Conservation (phyloP, 2,113 vertebrate genomes). For the Ariopsis seemanni region DNA sequence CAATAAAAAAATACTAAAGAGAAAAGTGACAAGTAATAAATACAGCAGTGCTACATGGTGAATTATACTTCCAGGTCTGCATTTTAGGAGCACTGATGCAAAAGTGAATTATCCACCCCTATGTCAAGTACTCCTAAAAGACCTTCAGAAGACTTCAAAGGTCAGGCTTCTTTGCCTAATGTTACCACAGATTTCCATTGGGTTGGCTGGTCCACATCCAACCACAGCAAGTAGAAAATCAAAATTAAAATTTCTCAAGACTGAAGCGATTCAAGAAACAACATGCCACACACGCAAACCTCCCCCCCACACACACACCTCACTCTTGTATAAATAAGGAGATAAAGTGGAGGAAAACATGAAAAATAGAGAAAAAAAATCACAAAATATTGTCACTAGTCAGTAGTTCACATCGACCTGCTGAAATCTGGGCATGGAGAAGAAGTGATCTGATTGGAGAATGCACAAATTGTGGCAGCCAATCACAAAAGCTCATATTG, state of each 20-base stretch:
- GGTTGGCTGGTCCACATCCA: slow-evolving; percentile 58
- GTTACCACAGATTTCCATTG: slow-evolving; percentile 49
- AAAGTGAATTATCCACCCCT: slow-evolving; percentile 72
- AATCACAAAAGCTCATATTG: slow-evolving; percentile 97
- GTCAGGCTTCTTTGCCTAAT: slow-evolving; percentile 50
- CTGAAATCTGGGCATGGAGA: slow-evolving; percentile 51
- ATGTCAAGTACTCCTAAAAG: slow-evolving; percentile 46
- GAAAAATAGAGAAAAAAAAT: slow-evolving; percentile 7
- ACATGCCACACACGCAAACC: slow-evolving; percentile 11
- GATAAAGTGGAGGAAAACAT: slow-evolving; percentile 31
- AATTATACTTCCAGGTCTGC: slow-evolving; percentile 58
- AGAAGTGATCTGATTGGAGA: slow-evolving; percentile 40
- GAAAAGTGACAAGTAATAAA: slow-evolving; percentile 75
- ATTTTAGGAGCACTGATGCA: slow-evolving; percentile 68
- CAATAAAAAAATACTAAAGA: slow-evolving; percentile 56
- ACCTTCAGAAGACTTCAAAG: slow-evolving; percentile 68
- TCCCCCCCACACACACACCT: slow-evolving; percentile 8
- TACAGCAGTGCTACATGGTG: slow-evolving; percentile 73
- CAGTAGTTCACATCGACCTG: slow-evolving; percentile 69
- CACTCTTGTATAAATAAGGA: slow-evolving; percentile 38
- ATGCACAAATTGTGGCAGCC: slow-evolving; percentile 11
- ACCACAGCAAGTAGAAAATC: slow-evolving; percentile 55
- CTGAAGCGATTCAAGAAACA: slow-evolving; percentile 33
- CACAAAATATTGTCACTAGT: slow-evolving; percentile 63
- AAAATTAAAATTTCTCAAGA: slow-evolving; percentile 39